Base-by-base conservation (phyloP, 1,140 invertebrate species). In the Chironomus striatipennis region DNA sequence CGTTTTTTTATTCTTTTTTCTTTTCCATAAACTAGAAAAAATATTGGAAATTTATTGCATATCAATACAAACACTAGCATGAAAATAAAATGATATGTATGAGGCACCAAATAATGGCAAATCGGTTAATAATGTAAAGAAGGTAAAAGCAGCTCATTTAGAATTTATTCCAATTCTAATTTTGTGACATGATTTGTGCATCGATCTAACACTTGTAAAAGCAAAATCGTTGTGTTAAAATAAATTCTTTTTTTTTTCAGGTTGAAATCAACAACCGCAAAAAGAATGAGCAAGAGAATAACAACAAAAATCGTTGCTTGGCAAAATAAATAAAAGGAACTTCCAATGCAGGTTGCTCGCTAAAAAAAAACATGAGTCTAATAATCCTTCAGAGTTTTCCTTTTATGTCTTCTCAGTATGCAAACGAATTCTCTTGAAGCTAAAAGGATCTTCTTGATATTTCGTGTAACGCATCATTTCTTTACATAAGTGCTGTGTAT, bases 261-360 rank as follows among this genome's bases (percentile, higher is more conserved):
- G 17, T 70, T 20, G 65, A 70, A 70, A 70, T 70, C 65, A 70
- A 70, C 65, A 70, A 70, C 65, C 65, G 65, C 65, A 70, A 70
- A 70, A 20, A n/a, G 47, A 57, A 57, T 12, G 47, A n/a, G n/a
- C n/a, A n/a, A n/a, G 15, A n/a, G n/a, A n/a, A n/a, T n/a, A n/a
- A 18, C 20, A 17, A 70, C 18, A 70, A 18, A 20, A 70, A 18
- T 70, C 65, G 65, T 70, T 70, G 65, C 65, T 20, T 70, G 65
- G 65, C 65, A 70, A 70, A 70, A 70, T 70, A 70, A 70, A 70
- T 70, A 70, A 70, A 18, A 17, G n/a, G n/a, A 57, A 18, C 65
- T 70, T 57, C 47, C 47, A 57, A 12, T 57, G 47, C 47, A 57
- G 24, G 24, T 34, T 34, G 24, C 24, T 57, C n/a, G 47, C 47